These are phyloP conservation scores for Pyrrhia umbra DNA, from an alignment of 2,888 invertebrate species.

Conservation along the genomic window DNA sequence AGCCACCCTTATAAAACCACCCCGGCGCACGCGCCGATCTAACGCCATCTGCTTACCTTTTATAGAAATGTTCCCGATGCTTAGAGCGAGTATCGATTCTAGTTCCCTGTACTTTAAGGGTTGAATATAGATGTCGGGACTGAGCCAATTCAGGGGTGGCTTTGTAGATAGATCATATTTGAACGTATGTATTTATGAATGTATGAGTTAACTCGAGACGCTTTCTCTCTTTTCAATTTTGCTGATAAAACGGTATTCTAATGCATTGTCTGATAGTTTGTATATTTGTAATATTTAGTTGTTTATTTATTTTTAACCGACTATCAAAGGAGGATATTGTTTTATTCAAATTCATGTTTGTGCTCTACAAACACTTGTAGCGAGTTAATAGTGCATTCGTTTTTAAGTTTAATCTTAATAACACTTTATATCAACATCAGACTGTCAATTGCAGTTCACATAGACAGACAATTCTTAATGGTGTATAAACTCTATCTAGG, in stretches of 20 bases:
- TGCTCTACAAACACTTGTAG: too few species aligned
- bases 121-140: slow-evolving; percentile 75
- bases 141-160: slow-evolving; percentile 38
- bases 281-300: too few species aligned
- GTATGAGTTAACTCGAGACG: neutral
- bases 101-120: slow-evolving; percentile 70
- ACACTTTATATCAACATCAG: too few species aligned
- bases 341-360: too few species aligned
- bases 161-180: neutral
- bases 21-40: slow-evolving; percentile 42
- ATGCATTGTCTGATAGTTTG: too few species aligned
- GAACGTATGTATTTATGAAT: neutral
- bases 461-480: too few species aligned
- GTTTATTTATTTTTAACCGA: too few species aligned
- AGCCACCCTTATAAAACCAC: slow-evolving; percentile 56
- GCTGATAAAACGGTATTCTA: too few species aligned
- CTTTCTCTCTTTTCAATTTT: neutral
- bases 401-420: too few species aligned
- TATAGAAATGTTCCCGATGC: slow-evolving; percentile 49
- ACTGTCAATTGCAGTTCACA: too few species aligned
- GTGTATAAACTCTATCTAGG: neutral
- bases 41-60: slow-evolving; percentile 74
- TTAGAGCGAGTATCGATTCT: slow-evolving; percentile 67
- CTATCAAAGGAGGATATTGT: too few species aligned
- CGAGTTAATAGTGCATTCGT: too few species aligned